phyloP scores from a whole-genome alignment of 2,888 invertebrate genomes.

The Agriopis leucophaearia region DNA sequence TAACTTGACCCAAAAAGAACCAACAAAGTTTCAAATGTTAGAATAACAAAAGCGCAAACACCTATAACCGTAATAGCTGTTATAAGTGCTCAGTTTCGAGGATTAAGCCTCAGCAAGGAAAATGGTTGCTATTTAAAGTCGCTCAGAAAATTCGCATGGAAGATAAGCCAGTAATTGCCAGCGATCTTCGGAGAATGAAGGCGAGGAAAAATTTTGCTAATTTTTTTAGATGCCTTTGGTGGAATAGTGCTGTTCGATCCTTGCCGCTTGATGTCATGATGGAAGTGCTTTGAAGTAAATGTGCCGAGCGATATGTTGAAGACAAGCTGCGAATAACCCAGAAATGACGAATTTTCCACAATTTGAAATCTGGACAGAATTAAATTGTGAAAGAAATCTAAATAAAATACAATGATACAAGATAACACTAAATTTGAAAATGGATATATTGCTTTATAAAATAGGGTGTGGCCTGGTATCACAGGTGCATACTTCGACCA shows the following conservation, averaged over 20 bases:
- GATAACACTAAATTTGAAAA: too few species aligned
- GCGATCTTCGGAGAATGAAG: conserved; percentile 68
- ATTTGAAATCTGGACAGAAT: not conserved
- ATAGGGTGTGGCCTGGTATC: too few species aligned
- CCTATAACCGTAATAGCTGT: conserved; percentile 61
- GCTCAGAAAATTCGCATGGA: conserved; percentile 76
- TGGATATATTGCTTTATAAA: too few species aligned
- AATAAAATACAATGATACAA: too few species aligned
- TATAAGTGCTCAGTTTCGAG: conserved; percentile 61
- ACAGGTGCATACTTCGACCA: too few species aligned
- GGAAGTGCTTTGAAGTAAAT: conserved; percentile 18
- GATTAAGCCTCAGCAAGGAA: conserved; percentile 66
- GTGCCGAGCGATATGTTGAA: conserved; percentile 15
- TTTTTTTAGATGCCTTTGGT: conserved; percentile 61
- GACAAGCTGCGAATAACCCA: not conserved
- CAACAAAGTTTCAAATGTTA: conserved; percentile 47
- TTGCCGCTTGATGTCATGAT: not conserved
- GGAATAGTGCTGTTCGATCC: conserved; percentile 56
- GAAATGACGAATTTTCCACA: not conserved
- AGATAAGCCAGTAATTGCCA: conserved; percentile 77
- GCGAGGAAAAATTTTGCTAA: conserved; percentile 53
- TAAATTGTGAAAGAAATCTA: too few species aligned
- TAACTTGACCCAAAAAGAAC: conserved; percentile 40
- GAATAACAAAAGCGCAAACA: conserved; percentile 55
- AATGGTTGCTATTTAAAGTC: conserved; percentile 80